Evolutionary conservation across 2,888 invertebrate genomes (phyloP), one percentile per base, ranked within the genome.

Genomic region (Hypolimnas misippus): DNA sequence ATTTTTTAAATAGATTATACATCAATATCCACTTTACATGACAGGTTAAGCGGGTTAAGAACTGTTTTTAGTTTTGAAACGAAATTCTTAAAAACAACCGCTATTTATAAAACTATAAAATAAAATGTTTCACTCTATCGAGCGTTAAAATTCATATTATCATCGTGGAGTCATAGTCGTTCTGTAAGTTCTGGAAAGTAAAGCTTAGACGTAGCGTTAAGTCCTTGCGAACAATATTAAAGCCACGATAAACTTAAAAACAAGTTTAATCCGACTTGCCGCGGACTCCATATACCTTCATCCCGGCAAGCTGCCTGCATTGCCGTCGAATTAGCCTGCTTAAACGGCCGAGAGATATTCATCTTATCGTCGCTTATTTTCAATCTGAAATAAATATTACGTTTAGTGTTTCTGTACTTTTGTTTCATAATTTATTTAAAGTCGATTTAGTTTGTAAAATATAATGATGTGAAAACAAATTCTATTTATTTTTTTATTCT

Each of bases 241-340:
- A 88, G 84, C 87, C 76, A 80, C 84, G 85, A 86, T 89, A 87
- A 90, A 89, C 87, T 89, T 88, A 88, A 88, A 89, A 89, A 89
- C 88, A 87, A 89, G 85, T 89, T 89, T 83, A 89, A 90, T 89
- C 89, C 86, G 78, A 81, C 83, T 86, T 83, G 77, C 85, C 83
- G 79, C 80, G 81, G 77, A 82, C 78, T 83, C 78, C 76, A 76
- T 83, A 81, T 71, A 75, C 74, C 76, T 76, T 73, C 68, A 73
- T 74, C 82, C 76, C 75, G 70, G 77, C 82, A 82, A 86, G 83
- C 79, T 84, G 82, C 80, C 62, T 85, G 83, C 85, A 81, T 76
- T 85, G 81, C 84, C 76, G 86, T 75, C 76, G 81, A 82, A 86
- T 86, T 86, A 85, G 78, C 79, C 73, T 75, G 69, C 74, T 76